Base-by-base conservation (phyloP, 2,888 invertebrate genomes). In the Alsophila aescularia region DNA sequence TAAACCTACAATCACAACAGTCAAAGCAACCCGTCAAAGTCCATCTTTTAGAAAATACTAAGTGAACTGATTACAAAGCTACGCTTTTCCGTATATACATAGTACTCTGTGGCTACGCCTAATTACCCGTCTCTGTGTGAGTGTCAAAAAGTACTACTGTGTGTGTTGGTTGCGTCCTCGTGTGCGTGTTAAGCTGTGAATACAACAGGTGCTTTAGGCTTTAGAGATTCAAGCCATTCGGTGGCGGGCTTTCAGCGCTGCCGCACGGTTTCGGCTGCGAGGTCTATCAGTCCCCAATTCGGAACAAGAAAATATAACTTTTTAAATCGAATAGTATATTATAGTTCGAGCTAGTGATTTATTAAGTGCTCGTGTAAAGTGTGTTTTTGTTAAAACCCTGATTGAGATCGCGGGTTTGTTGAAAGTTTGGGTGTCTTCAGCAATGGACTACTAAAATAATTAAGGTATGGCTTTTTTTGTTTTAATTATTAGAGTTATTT, bases 201-300 rank as follows among this genome's bases (percentile, higher is more conserved):
- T 56, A 82, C 87, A 87, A 87, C 87, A 87, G 88, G 87, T 87
- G 87, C 83, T 39, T 34, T 48, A 51, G 45, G 87, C 83, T 39
- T 34, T 48, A 51, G 45, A 42, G 8, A 29, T 51, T 36, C 48
- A 24, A 50, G 34, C 48, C 83, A 85, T 83, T 84, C 81, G 78
- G 79, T 80, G 75, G 66, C 69, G 70, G 66, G 57, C 76, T 31
- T 73, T 72, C 79, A 79, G 57, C 59, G 65, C 60, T 66, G 77
- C 64, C 80, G 80, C 79, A 78, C 84, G 87, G 55, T 32, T 58
- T 40, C 10, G 69, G 51, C 62, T 54, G 63, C 55, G 18, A 50
- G 18, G 7, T 44, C 47, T 36, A 6, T 16, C 48, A 47, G 49
- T 42, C 59, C 39, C 60, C 42, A 18, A 55, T 55, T 42, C 69